phyloP scores from a whole-genome alignment of 64 coral and sea anemone species.

The Pachyseris speciosa region DNA sequence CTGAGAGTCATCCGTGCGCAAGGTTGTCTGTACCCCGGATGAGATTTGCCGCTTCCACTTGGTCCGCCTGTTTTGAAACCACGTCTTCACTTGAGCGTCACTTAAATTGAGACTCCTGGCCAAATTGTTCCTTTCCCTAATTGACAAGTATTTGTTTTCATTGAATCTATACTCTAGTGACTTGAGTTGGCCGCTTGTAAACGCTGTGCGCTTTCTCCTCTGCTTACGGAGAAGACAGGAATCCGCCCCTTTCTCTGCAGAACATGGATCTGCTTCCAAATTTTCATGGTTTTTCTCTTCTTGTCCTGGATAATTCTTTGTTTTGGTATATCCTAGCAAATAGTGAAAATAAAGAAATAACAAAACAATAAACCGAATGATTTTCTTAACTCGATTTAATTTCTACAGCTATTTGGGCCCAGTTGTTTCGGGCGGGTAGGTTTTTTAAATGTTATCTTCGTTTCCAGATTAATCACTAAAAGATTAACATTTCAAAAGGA shows the following conservation, averaged over 20 bases:
- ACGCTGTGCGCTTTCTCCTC: conserved; percentile 68
- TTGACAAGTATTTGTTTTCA: conserved; percentile 81
- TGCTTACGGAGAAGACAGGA: conserved; percentile 12
- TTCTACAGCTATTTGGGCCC: too few relatives aligned
- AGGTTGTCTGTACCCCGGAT: conserved; percentile 1
- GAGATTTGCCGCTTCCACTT: conserved; percentile 82
- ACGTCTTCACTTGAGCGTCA: conserved; percentile 90
- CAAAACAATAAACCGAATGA: too few relatives aligned
- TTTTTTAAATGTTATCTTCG: too few relatives aligned
- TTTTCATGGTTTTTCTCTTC: not conserved
- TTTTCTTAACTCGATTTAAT: too few relatives aligned
- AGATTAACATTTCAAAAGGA: too few relatives aligned
- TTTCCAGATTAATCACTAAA: too few relatives aligned
- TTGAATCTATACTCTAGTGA: conserved; percentile 89
- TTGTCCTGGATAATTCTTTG: not conserved
- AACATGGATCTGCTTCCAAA: not conserved
- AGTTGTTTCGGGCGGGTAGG: too few relatives aligned
- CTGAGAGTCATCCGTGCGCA: not conserved
- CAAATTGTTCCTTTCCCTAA: conserved; percentile 82
- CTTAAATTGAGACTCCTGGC: conserved; percentile 78
- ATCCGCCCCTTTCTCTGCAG: not conserved
- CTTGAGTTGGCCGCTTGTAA: conserved; percentile 87
- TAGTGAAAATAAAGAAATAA: too few relatives aligned
- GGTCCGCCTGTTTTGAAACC: conserved; percentile 93
- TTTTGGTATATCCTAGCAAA: too few relatives aligned